Evolutionary conservation across 2,797 vertebrate genomes (phyloP).

Genomic region (Capromys pilorides): DNA sequence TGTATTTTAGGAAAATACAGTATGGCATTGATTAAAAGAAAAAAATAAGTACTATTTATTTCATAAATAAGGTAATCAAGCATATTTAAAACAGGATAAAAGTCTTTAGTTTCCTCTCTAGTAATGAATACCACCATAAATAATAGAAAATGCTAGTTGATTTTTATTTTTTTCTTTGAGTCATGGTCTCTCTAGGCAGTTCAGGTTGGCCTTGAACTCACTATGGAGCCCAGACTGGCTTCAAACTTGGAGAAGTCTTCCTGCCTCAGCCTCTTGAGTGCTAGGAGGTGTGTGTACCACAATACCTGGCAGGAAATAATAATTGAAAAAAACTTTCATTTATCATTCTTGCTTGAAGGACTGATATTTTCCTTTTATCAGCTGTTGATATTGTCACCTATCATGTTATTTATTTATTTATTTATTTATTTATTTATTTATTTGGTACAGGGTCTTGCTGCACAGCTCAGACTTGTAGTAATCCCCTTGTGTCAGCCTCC

Average conservation of each 20-base stretch:
- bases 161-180: not conserved
- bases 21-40: slow-evolving; percentile 37
- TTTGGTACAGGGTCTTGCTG: too few relatives aligned
- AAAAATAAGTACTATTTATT: slow-evolving; percentile 31
- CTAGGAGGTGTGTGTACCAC: not conserved
- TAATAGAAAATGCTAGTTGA: slow-evolving; percentile 14
- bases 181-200: not conserved
- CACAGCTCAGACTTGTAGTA: too few relatives aligned
- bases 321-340: not conserved
- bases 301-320: not conserved
- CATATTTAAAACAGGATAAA: slow-evolving; percentile 2
- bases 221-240: not conserved
- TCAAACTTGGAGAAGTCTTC: not conserved
- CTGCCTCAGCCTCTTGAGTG: not conserved
- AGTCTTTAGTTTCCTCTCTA: slow-evolving; percentile 21
- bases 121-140: not conserved
- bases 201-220: not conserved
- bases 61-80: not conserved
- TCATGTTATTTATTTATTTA: too few relatives aligned
- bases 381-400: not conserved
- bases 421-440: too few relatives aligned
- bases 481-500: too few relatives aligned
- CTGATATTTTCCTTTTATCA: not conserved
- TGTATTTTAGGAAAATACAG: slow-evolving; percentile 32
- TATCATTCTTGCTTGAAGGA: slow-evolving; percentile 29